Percentiles rank a stretch among this genome's conserved stretches.
These are phyloP conservation scores for Sula dactylatra DNA, from an alignment of 2,113 vertebrate species.

Conservation along the genomic window DNA sequence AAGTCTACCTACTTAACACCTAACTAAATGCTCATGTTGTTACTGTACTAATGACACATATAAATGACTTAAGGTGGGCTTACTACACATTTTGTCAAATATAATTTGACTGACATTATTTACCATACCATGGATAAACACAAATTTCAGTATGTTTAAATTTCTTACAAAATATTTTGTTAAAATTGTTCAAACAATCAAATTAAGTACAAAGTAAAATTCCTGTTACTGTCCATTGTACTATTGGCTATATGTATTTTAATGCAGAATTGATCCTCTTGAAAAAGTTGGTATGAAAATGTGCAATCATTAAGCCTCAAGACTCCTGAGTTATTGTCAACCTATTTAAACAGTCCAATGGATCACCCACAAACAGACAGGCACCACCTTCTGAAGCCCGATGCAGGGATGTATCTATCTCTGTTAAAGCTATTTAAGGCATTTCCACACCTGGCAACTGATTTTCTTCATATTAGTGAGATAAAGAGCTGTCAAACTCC, in stretches of 20 bases:
- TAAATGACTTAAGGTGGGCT: neutral
- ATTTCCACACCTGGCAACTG: neutral
- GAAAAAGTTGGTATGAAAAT: neutral
- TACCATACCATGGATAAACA: neutral
- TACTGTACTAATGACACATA: neutral
- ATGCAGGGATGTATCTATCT: accelerated
- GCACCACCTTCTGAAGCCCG: accelerated
- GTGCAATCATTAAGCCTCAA: neutral
- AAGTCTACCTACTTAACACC: neutral
- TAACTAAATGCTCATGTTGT: neutral
- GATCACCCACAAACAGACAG: neutral
- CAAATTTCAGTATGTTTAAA: neutral
- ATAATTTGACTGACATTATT: neutral
- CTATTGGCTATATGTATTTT: neutral
- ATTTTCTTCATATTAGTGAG: neutral
- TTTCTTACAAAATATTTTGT: neutral
- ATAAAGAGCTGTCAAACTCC: neutral
- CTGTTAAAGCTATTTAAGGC: neutral
- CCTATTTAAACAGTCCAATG: neutral
- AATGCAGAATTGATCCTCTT: neutral
- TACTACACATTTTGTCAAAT: neutral
- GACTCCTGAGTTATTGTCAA: neutral
- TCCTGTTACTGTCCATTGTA: neutral
- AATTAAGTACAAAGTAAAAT: neutral
- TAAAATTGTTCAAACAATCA: neutral